Percentiles rank a stretch among this genome's conserved stretches.
phyloP scores from a whole-genome alignment of 2,113 vertebrate species.

The Grammomys surdaster region DNA sequence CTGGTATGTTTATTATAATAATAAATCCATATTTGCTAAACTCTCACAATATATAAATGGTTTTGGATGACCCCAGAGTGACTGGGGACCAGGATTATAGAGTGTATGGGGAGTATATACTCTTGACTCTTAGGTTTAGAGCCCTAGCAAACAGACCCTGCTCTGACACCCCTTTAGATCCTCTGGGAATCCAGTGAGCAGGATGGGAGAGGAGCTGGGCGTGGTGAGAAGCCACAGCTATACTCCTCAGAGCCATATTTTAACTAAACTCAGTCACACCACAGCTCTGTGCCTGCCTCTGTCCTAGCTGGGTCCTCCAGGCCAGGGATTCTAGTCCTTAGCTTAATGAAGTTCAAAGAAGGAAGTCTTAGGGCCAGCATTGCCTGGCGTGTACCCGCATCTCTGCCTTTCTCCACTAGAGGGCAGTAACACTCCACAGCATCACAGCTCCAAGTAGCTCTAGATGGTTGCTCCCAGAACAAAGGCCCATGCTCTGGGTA shows the following conservation, averaged over 20 bases:
- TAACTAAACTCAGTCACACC: background rate
- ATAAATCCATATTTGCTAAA: background rate
- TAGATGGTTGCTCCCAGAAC: background rate
- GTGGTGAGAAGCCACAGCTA: background rate
- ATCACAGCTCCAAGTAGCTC: background rate
- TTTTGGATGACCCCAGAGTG: background rate
- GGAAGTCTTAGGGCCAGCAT: background rate
- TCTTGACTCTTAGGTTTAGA: no score
- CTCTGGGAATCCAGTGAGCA: background rate
- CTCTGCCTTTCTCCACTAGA: background rate
- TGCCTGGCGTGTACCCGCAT: no score
- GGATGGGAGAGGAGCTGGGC: background rate
- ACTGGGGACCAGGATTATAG: background rate
- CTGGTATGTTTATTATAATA: background rate
- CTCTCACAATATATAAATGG: background rate
- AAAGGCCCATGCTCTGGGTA: background rate
- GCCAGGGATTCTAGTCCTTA: background rate
- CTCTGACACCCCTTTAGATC: background rate
- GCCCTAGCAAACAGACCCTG: background rate
- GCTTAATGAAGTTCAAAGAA: background rate
- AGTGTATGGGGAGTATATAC: background rate
- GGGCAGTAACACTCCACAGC: background rate
- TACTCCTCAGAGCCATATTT: background rate
- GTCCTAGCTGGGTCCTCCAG: background rate
- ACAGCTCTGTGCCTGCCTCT: background rate